Evolutionary conservation across 2,113 vertebrate genomes (phyloP), one percentile per base, ranked within the genome.

Genomic region (Sceloporus undulatus): DNA sequence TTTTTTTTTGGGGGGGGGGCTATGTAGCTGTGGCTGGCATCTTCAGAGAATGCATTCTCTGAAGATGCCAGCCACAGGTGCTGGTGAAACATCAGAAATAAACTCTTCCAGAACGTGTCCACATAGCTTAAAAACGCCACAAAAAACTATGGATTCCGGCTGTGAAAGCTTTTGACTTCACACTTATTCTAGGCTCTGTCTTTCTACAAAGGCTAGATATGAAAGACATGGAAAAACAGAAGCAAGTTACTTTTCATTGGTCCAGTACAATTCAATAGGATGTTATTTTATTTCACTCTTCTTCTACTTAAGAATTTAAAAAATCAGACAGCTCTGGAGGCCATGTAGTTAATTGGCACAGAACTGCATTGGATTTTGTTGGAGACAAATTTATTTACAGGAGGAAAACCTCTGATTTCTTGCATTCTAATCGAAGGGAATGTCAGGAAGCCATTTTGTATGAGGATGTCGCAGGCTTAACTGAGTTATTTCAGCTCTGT

Each of bases 371-470:
- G 21, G 66, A 8, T 68, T 68, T 68, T 19, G 66, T 21, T 29
- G 7, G 27, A 70, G 27, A 9, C 6, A 70, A 29, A 70, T 70
- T 70, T 70, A 54, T 83, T 70, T 56, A 54, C 42, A 56, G 23
- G 75, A 84, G 18, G 27, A 3, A 27, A 83, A n/a, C 40, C 62
- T 78, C 59, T 56, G 48, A 59, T 83, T 88, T 84, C 74, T 56
- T 70, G 65, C 25, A 78, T 75, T 56, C 62, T 70, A 54, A 29
- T 48, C 70, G 25, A 29, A 52, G 48, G 82, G 71, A 76, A 77
- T 70, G 29, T 84, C 80, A 83, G 19, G 42, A 88, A 84, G 42
- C 65, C 56, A 3, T 86, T 86, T 74, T 54, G 66, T 19, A 90
- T 74, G 23, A 79, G 9, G 25, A 75, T 25, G 6, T 66, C 74